Conservation (phyloP, 2,888 invertebrate genomes). For the Erynnis tages region DNA sequence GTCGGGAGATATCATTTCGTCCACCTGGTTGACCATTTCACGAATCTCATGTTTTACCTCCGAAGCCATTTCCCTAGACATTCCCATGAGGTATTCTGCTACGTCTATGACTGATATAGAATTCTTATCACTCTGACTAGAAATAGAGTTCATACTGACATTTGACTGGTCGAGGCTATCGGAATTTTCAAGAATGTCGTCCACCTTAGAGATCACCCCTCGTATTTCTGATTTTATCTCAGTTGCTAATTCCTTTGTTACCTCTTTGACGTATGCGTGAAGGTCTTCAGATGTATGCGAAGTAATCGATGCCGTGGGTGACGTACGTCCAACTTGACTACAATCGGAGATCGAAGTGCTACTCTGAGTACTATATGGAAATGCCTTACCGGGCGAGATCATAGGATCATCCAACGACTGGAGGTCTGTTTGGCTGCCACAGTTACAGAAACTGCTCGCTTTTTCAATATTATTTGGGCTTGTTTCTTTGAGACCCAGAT, state of each 20-base stretch:
- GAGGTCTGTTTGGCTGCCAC: slow-evolving; percentile 88
- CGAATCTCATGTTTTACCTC: slow-evolving; percentile 90
- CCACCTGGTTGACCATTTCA: slow-evolving; percentile 87
- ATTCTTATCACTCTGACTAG: slow-evolving; percentile 84
- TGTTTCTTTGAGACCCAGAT: slow-evolving; percentile 82
- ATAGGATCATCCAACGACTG: slow-evolving; percentile 83
- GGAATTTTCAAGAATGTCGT: slow-evolving; percentile 88
- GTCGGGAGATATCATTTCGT: slow-evolving; percentile 84
- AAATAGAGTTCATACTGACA: slow-evolving; percentile 73
- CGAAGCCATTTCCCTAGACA: slow-evolving; percentile 89
- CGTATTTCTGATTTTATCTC: slow-evolving; percentile 91
- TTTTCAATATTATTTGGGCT: slow-evolving; percentile 66
- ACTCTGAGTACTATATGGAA: slow-evolving; percentile 70
- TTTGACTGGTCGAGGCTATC: slow-evolving; percentile 81
- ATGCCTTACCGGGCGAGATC: slow-evolving; percentile 70
- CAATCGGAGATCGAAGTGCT: slow-evolving; percentile 80
- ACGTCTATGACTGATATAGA: slow-evolving; percentile 89
- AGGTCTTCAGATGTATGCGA: slow-evolving; percentile 84
- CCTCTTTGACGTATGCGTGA: slow-evolving; percentile 88
- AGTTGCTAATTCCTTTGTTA: slow-evolving; percentile 89
- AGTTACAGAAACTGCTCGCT: slow-evolving; percentile 82
- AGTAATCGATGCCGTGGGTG: slow-evolving; percentile 78
- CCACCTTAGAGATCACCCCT: slow-evolving; percentile 89
- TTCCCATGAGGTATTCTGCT: slow-evolving; percentile 89
- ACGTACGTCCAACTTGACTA: slow-evolving; percentile 77